Conservation (phyloP, 2,113 vertebrate genomes). For the Phrynosoma platyrhinos region DNA sequence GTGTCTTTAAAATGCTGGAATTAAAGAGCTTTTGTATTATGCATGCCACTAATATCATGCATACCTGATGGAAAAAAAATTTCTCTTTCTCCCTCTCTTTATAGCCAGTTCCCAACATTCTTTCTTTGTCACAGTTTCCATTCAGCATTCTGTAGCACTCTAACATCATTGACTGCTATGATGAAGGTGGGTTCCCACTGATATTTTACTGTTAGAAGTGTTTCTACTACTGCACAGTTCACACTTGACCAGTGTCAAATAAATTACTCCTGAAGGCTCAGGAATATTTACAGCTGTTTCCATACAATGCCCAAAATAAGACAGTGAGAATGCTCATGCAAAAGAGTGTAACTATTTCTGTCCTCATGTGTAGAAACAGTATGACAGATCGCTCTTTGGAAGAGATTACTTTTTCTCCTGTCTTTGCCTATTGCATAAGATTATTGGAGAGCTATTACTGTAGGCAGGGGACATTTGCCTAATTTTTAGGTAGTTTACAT, state of each 20-base stretch:
- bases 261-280: not conserved
- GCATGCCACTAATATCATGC: not conserved
- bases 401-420: not conserved
- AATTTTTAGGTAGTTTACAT: not conserved
- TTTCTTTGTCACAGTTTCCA: not conserved
- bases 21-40: not conserved
- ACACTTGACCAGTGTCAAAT: slow-evolving; percentile 16
- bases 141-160: not conserved
- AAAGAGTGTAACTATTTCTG: not conserved
- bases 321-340: not conserved
- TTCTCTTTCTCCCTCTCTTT: too few relatives aligned
- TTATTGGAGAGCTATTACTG: not conserved
- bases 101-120: not conserved
- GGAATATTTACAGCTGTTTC: not conserved
- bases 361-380: not conserved
- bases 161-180: not conserved
- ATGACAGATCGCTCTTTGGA: not conserved
- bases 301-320: not conserved
- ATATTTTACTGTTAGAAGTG: not conserved
- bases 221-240: not conserved
- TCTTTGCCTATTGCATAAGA: not conserved
- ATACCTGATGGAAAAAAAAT: not conserved
- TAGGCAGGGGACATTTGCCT: not conserved
- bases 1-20: not conserved
- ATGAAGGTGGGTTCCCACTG: not conserved